Conservation (phyloP, 2,797 vertebrate genomes). For the Avahi laniger region DNA sequence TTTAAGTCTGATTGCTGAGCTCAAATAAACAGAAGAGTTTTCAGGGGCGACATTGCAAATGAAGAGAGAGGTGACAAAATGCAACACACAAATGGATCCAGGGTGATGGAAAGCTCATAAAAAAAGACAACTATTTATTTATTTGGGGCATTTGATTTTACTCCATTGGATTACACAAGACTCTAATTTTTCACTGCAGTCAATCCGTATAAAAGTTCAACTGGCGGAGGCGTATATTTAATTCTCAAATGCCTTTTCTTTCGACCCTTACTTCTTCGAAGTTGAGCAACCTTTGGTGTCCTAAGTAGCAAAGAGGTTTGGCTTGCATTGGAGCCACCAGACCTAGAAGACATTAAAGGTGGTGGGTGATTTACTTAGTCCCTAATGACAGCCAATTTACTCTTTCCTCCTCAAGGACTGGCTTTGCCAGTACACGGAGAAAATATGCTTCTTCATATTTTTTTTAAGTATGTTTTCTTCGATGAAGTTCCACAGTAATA, state of each 20-base stretch:
- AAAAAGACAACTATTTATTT: constrained; percentile 79
- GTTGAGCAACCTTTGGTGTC: background rate
- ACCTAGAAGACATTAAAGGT: background rate
- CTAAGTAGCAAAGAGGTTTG: background rate
- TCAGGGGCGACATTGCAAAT: constrained; percentile 60
- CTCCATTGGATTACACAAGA: constrained; percentile 74
- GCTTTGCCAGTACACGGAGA: constrained; percentile 44
- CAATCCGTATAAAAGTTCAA: constrained; percentile 73
- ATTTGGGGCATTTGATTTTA: constrained; percentile 77
- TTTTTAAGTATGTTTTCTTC: background rate
- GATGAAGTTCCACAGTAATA: background rate
- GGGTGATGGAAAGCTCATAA: constrained; percentile 77
- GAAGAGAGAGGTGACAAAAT: constrained; percentile 68
- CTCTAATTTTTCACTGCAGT: constrained; percentile 70
- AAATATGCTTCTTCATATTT: constrained; percentile 47
- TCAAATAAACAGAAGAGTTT: constrained; percentile 68
- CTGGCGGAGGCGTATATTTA: constrained; percentile 61
- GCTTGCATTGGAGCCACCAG: background rate
- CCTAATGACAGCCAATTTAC: background rate
- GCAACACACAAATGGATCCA: constrained; percentile 56
- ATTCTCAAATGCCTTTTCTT: constrained; percentile 69
- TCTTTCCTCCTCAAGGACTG: background rate
- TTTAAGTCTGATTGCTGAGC: constrained; percentile 82
- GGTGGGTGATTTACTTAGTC: background rate
- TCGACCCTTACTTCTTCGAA: background rate